These are phyloP conservation scores for Pachyuromys duprasi DNA, from an alignment of 2,797 vertebrate genomes.

Conservation along the genomic window DNA sequence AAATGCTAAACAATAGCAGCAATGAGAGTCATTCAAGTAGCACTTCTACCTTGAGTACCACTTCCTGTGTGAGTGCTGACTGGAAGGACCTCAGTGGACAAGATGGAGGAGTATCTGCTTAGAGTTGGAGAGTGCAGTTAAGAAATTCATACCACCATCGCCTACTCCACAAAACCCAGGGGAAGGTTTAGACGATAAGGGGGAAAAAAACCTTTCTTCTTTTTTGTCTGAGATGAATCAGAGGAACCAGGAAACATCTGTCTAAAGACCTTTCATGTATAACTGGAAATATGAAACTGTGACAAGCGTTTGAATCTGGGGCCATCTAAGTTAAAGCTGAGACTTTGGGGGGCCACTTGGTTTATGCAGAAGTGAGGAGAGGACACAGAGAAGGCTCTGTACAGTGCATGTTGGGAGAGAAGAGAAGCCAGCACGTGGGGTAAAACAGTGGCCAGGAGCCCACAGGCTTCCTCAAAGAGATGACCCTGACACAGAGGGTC, in stretches of 20 bases:
- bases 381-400: not conserved
- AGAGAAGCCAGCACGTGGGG: not conserved
- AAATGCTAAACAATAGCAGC: fast-evolving
- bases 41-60: not conserved
- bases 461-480: not conserved
- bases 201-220: no score
- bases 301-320: not conserved
- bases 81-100: not conserved
- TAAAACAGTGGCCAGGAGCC: not conserved
- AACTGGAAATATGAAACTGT: not conserved
- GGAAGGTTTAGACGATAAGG: not conserved
- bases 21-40: not conserved
- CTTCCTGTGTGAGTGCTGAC: not conserved
- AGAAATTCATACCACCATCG: fast-evolving
- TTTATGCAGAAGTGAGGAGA: not conserved
- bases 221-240: not conserved
- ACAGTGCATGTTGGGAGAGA: not conserved
- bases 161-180: not conserved
- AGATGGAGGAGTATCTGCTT: no score
- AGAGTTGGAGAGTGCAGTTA: no score
- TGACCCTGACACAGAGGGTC: no score
- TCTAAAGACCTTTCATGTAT: no score
- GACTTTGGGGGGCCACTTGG: not conserved
- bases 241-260: not conserved
- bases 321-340: fast-evolving